These are phyloP conservation scores for Microchirus variegatus DNA, from an alignment of 2,797 vertebrate species.

Conservation along the genomic window DNA sequence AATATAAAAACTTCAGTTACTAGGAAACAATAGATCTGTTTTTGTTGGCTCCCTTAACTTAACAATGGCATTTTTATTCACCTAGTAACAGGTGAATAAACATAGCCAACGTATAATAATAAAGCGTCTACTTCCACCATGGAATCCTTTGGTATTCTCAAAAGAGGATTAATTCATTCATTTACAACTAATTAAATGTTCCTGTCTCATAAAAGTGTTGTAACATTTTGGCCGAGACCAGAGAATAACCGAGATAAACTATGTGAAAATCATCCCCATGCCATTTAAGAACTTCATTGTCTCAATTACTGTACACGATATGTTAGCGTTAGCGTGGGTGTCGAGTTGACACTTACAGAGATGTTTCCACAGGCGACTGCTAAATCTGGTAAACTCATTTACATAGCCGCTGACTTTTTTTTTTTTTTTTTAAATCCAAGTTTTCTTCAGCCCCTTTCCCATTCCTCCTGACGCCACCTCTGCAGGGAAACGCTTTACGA, in stretches of 20 bases:
- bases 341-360: constrained; percentile 47
- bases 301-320: constrained; percentile 38
- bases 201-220: constrained; percentile 38
- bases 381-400: constrained; percentile 68
- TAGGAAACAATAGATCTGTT: no score
- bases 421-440: constrained; percentile 71
- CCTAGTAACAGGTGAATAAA: no score
- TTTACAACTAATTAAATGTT: constrained; percentile 33
- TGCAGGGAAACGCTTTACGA: constrained; percentile 66
- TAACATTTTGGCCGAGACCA: constrained; percentile 19
- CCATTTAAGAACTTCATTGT: constrained; percentile 21
- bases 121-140: no score
- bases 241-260: constrained; percentile 33
- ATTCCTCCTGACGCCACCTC: constrained; percentile 35
- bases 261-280: constrained; percentile 15
- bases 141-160: no score
- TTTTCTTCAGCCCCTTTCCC: constrained; percentile 23
- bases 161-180: neutral
- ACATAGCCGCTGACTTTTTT: constrained; percentile 58
- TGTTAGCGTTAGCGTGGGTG: constrained; percentile 27
- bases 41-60: no score
- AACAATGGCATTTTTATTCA: no score
- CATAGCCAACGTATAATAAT: no score
- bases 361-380: constrained; percentile 46
- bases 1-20: no score